phyloP scores from a whole-genome alignment of 2,888 invertebrate species.

The Dugesia japonica region DNA sequence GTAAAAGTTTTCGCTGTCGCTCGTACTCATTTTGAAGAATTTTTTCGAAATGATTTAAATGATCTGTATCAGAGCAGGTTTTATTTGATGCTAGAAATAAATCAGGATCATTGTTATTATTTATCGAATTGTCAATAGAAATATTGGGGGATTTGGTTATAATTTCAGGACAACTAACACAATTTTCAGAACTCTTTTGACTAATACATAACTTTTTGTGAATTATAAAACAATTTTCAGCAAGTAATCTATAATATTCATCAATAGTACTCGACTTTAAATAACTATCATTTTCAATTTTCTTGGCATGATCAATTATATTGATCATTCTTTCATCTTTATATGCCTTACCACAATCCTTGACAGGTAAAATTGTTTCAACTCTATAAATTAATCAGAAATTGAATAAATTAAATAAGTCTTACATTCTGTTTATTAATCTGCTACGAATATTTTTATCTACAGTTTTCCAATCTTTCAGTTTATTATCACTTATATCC shows the following conservation, averaged over 20 bases:
- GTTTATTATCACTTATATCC: neutral
- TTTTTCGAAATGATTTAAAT: slow-evolving; percentile 9
- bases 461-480: neutral
- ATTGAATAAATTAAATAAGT: slow-evolving; percentile 32
- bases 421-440: slow-evolving; percentile 10
- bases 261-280: slow-evolving; percentile 91
- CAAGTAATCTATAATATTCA: slow-evolving; percentile 89
- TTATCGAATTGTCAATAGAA: neutral
- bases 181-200: slow-evolving; percentile 59
- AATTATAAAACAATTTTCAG: slow-evolving; percentile 98
- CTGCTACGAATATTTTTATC: neutral
- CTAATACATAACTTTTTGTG: slow-evolving; percentile 64
- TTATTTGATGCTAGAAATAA: neutral
- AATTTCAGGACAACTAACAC: slow-evolving; percentile 43
- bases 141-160: neutral
- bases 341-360: slow-evolving; percentile 75
- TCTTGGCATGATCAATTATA: slow-evolving; percentile 85
- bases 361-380: slow-evolving; percentile 95
- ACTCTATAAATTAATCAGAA: slow-evolving; percentile 60
- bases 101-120: slow-evolving; percentile 13
- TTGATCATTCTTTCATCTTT: slow-evolving; percentile 90
- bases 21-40: slow-evolving; percentile 3
- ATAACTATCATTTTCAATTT: slow-evolving; percentile 98
- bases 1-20: neutral
- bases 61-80: neutral